A percentile compares a stretch with the other conserved stretches of the same genome.
phyloP scores from a whole-genome alignment of 2,888 invertebrate species.

The Caenorhabditis becei region DNA sequence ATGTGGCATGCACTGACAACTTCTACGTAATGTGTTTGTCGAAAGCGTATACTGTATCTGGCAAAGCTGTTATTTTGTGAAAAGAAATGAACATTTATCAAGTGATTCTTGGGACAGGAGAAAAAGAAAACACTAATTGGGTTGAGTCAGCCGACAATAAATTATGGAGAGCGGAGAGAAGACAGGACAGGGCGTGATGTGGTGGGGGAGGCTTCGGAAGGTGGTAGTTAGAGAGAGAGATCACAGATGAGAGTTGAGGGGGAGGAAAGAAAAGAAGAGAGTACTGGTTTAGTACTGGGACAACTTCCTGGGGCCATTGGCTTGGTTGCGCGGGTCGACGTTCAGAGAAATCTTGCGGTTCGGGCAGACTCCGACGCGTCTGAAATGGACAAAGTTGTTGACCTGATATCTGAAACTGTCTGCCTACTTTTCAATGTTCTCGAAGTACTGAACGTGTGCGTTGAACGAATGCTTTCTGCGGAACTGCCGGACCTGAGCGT shows the following conservation, averaged over 20 bases:
- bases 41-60: neutral
- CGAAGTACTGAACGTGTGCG: slow-evolving; percentile 71
- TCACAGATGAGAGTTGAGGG: slow-evolving; percentile 19
- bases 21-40: neutral
- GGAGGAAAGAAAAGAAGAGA: neutral
- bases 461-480: slow-evolving; percentile 72
- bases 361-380: slow-evolving; percentile 66
- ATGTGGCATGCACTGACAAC: neutral
- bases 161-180: neutral
- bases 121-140: too few relatives aligned
- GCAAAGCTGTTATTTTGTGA: neutral
- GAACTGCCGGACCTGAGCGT: slow-evolving; percentile 66
- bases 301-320: slow-evolving; percentile 41
- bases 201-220: neutral
- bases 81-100: neutral
- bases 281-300: slow-evolving; percentile 38
- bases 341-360: slow-evolving; percentile 66
- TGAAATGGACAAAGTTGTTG: slow-evolving; percentile 26
- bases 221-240: neutral
- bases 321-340: slow-evolving; percentile 48
- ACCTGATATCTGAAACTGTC: neutral
- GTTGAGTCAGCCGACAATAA: neutral
- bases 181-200: slow-evolving; percentile 1
- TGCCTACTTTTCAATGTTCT: slow-evolving; percentile 65
- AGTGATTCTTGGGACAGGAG: neutral